Evolutionary conservation across 2,113 vertebrate genomes (phyloP).

Genomic region (Oreochromis aureus): DNA sequence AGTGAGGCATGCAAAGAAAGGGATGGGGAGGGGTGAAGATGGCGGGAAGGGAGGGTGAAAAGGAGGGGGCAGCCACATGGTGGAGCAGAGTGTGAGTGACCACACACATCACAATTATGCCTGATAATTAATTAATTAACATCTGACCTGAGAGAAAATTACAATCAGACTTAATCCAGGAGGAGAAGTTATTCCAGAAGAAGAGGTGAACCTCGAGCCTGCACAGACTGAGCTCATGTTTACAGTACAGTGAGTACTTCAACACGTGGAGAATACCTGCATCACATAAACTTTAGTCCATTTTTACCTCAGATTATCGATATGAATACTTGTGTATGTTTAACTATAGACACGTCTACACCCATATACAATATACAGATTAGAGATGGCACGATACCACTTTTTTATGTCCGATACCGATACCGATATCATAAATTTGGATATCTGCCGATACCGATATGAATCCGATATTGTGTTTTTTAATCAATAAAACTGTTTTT

Average conservation of each 20-base stretch:
- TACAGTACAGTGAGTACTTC: neutral
- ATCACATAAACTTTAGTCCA: neutral
- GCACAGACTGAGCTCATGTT: rapidly evolving
- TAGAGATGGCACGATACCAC: too few relatives aligned
- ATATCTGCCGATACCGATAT: too few relatives aligned
- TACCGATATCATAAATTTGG: too few relatives aligned
- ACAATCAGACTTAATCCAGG: neutral
- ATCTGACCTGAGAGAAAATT: neutral
- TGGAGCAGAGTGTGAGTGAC: neutral
- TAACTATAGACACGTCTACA: neutral
- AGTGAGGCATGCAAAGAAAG: neutral
- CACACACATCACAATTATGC: neutral
- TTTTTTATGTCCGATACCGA: too few relatives aligned
- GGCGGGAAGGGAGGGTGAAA: neutral
- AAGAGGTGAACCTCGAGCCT: neutral
- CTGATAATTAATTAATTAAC: neutral
- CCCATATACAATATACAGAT: neutral
- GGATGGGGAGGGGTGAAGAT: neutral
- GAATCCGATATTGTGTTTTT: too few relatives aligned
- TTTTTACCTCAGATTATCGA: neutral
- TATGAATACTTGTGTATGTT: neutral
- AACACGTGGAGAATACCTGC: neutral
- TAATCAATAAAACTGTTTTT: too few relatives aligned
- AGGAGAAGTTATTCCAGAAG: neutral
- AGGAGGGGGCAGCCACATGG: neutral